A percentile compares a stretch with the other conserved stretches of the same genome.
Evolutionary conservation across 2,797 vertebrate species (phyloP).

Genomic region (Ataeniobius toweri): DNA sequence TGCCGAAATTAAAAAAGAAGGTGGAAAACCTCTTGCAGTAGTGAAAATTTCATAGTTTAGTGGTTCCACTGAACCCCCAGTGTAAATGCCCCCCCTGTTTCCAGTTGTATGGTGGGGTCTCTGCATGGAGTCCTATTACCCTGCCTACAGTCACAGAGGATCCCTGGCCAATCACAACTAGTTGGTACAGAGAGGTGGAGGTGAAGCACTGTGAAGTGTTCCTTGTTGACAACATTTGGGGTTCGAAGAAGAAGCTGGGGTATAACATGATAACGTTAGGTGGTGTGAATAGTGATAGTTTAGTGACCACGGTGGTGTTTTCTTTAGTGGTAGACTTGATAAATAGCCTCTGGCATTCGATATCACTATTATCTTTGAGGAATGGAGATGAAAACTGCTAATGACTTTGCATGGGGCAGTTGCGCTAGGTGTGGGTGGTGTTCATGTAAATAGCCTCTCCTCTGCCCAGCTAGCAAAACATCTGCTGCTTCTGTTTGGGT

Average conservation of each 20-base stretch:
- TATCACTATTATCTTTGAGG: conserved; percentile 53
- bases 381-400: conserved; percentile 31
- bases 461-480: conserved; percentile 28
- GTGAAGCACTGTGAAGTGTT: background rate
- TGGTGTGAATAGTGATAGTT: conserved; percentile 50
- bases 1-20: conserved; percentile 15
- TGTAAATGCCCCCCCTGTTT: conserved; percentile 33
- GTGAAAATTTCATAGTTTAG: conserved; percentile 3
- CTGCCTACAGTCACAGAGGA: conserved; percentile 60
- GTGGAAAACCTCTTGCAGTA: background rate
- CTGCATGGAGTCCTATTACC: conserved; percentile 78
- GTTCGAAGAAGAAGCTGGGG: conserved; percentile 14
- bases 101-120: conserved; percentile 59
- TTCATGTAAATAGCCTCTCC: conserved; percentile 55
- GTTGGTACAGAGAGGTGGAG: conserved; percentile 18
- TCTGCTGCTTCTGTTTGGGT: conserved; percentile 22
- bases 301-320: conserved; percentile 54
- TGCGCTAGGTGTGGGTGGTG: conserved; percentile 35
- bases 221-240: background rate
- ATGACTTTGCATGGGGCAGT: conserved; percentile 57
- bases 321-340: conserved; percentile 62
- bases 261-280: conserved; percentile 27
- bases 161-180: conserved; percentile 69
- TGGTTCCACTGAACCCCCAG: conserved; percentile 33
- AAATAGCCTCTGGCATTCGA: conserved; percentile 54